A percentile compares a stretch with the other conserved stretches of the same genome.
Conservation (phyloP, 2,113 vertebrate genomes). For the Ceuthmochares aereus region DNA sequence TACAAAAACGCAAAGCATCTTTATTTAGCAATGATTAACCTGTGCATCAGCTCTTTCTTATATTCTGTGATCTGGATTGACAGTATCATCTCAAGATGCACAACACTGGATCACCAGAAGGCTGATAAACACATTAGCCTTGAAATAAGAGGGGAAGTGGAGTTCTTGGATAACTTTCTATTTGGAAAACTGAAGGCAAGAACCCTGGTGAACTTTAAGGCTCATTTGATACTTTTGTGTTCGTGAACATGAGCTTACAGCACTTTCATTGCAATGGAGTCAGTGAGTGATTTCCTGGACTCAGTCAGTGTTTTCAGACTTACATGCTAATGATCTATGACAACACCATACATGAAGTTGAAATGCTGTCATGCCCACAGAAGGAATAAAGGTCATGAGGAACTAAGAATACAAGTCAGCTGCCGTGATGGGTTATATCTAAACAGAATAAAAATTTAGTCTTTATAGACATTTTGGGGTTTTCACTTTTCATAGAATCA, state of each 20-base stretch:
- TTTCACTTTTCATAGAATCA: too few species aligned
- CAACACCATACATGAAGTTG: not conserved
- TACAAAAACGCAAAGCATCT: rapidly evolving
- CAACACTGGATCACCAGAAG: not conserved
- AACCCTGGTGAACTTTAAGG: not conserved
- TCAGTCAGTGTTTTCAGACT: not conserved
- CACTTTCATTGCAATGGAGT: not conserved
- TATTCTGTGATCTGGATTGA: not conserved
- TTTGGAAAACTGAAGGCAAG: not conserved
- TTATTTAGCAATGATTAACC: not conserved
- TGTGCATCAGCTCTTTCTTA: not conserved
- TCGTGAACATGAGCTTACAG: not conserved
- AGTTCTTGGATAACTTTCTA: not conserved
- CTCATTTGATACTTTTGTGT: not conserved
- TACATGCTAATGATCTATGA: not conserved
- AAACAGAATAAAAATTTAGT: not conserved
- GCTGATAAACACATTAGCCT: not conserved
- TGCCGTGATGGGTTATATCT: not conserved
- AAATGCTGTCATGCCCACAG: not conserved
- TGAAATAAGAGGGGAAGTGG: not conserved
- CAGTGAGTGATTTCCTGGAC: not conserved
- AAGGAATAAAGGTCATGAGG: not conserved
- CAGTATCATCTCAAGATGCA: not conserved
- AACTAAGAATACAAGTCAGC: not conserved
- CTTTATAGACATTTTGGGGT: not conserved